phyloP scores from a whole-genome alignment of 2,113 vertebrate genomes.

The Cinclus mexicanus region DNA sequence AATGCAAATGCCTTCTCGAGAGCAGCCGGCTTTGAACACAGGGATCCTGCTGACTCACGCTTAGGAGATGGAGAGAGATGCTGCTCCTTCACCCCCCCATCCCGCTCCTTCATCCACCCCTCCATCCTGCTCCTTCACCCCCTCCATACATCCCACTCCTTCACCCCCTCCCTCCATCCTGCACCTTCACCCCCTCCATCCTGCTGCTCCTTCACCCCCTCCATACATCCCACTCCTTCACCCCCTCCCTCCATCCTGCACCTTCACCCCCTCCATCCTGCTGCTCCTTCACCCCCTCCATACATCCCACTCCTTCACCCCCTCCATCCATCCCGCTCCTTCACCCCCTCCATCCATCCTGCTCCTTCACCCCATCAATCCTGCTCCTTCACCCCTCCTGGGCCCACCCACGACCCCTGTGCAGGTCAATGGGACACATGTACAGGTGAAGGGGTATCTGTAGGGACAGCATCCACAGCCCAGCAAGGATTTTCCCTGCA shows the following conservation, averaged over 20 bases:
- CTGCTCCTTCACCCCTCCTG: not conserved
- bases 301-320: too few species aligned
- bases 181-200: not conserved
- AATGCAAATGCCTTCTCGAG: slow-evolving; percentile 43
- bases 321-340: not conserved
- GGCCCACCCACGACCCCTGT: fast-evolving
- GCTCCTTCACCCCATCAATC: too few species aligned
- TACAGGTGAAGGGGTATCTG: fast-evolving
- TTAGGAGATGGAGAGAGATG: not conserved
- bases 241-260: too few species aligned
- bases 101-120: not conserved
- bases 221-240: too few species aligned
- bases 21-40: not conserved
- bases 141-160: not conserved
- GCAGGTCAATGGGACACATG: fast-evolving
- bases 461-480: not conserved
- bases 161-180: not conserved
- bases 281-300: too few species aligned
- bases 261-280: too few species aligned
- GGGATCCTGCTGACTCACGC: slow-evolving; percentile 36
- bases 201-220: too few species aligned
- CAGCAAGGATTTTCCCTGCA: not conserved
- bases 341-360: too few species aligned
- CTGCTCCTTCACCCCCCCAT: not conserved
- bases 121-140: too few species aligned